Conservation (phyloP, 1,140 invertebrate genomes). For the Eurytemora carolleeae region DNA sequence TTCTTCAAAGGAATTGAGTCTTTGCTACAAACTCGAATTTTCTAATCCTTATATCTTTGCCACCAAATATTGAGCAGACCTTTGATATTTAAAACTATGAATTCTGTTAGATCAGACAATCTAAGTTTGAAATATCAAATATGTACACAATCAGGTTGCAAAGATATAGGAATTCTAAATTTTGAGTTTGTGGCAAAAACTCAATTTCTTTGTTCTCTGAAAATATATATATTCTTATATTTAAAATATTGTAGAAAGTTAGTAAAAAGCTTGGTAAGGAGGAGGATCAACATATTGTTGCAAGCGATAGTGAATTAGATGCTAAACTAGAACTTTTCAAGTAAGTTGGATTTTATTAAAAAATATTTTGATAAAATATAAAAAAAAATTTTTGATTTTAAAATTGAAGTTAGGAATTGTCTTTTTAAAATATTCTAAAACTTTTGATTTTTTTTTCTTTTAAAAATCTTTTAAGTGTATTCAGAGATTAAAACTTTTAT, state of each 20-base stretch:
- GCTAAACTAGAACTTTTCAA: constrained; percentile 89
- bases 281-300: constrained; percentile 54
- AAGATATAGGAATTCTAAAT: background rate
- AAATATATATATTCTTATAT: background rate
- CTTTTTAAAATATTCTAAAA: too few species aligned
- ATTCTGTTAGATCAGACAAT: background rate
- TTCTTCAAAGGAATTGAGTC: too few species aligned
- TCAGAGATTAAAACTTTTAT: too few species aligned
- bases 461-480: too few species aligned
- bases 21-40: too few species aligned
- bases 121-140: background rate
- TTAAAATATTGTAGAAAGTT: too few species aligned
- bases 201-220: too few species aligned
- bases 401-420: too few species aligned
- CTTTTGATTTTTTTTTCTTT: too few species aligned
- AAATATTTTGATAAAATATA: too few species aligned
- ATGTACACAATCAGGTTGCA: background rate
- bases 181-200: background rate
- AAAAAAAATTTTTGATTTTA: too few species aligned
- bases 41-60: too few species aligned
- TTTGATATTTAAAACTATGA: background rate
- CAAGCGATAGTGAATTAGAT: constrained; percentile 89
- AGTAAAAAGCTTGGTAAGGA: constrained; percentile 85
- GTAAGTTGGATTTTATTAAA: constrained; percentile 30
- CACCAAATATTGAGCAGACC: background rate